Percentiles rank a stretch among this genome's conserved stretches.
phyloP scores from a whole-genome alignment of 2,113 vertebrate species.

The Toxotes jaculatrix region DNA sequence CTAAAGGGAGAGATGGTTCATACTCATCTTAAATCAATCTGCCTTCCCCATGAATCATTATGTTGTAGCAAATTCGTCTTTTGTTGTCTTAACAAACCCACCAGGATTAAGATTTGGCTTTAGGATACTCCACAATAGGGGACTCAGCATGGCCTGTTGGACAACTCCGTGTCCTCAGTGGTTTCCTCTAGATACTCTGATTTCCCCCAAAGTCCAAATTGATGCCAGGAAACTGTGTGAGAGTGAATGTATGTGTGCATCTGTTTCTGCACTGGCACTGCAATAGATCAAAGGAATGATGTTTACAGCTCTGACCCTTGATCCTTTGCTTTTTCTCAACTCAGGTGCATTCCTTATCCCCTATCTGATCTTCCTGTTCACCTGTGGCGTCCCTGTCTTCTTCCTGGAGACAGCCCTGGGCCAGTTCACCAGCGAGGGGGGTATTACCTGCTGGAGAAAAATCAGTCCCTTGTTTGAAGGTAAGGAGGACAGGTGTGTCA shows the following conservation, averaged over 20 bases:
- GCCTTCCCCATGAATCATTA: background rate
- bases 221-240: background rate
- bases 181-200: background rate
- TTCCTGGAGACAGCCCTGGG: constrained; percentile 92
- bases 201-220: too few relatives aligned
- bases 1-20: too few relatives aligned
- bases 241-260: background rate
- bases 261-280: too few relatives aligned
- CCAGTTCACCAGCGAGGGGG: constrained; percentile 93
- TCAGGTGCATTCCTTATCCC: constrained; percentile 97
- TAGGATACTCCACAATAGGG: too few relatives aligned
- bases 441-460: constrained; percentile 92
- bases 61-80: too few relatives aligned
- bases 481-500: constrained; percentile 49
- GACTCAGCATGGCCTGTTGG: too few relatives aligned
- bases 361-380: constrained; percentile 95
- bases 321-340: background rate
- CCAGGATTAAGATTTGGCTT: too few relatives aligned
- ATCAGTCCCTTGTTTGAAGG: constrained; percentile 96
- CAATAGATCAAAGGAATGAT: background rate
- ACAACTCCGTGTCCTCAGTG: background rate
- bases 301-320: background rate
- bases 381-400: constrained; percentile 94
- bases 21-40: too few relatives aligned
- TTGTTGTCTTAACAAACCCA: too few relatives aligned